A percentile compares a stretch with the other conserved stretches of the same genome.
These are phyloP conservation scores for Periophthalmodon schlosseri DNA, from an alignment of 2,113 vertebrate genomes.

Conservation along the genomic window DNA sequence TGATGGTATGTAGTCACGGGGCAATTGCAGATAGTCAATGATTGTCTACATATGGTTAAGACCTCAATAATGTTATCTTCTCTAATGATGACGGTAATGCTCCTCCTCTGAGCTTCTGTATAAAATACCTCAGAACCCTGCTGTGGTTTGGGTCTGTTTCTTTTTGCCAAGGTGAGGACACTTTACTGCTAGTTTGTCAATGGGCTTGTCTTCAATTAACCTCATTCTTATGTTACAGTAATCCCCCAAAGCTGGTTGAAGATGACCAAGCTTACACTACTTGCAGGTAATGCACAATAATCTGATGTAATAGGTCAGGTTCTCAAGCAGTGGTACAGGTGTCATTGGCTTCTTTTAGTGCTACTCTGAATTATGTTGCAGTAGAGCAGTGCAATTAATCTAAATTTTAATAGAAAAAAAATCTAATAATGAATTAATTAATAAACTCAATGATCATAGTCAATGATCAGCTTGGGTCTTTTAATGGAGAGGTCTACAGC, in stretches of 20 bases:
- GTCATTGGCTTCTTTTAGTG: not conserved
- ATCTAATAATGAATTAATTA: too few relatives aligned
- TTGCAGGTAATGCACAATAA: constrained; percentile 58
- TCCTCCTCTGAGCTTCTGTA: constrained; percentile 20
- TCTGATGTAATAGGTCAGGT: not conserved
- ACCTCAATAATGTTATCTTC: constrained; percentile 41
- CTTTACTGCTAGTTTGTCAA: not conserved
- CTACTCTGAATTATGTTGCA: not conserved
- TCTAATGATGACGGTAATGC: constrained; percentile 22
- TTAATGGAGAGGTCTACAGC: too few relatives aligned
- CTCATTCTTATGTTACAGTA: constrained; percentile 24
- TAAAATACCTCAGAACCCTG: constrained; percentile 40
- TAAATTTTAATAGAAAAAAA: not conserved
- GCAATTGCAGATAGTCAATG: constrained; percentile 22
- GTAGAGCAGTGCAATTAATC: not conserved
- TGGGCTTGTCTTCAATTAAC: not conserved
- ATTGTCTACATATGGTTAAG: constrained; percentile 24
- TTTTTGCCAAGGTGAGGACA: constrained; percentile 39
- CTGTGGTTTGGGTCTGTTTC: constrained; percentile 6
- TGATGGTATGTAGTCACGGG: not conserved
- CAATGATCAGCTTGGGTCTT: not conserved
- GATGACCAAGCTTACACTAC: constrained; percentile 64
- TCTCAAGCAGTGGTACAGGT: not conserved
- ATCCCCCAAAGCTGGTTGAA: constrained; percentile 7
- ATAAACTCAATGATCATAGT: not conserved